These are phyloP conservation scores for Platysteira castanea DNA, from an alignment of 2,113 vertebrate species.

Conservation along the genomic window DNA sequence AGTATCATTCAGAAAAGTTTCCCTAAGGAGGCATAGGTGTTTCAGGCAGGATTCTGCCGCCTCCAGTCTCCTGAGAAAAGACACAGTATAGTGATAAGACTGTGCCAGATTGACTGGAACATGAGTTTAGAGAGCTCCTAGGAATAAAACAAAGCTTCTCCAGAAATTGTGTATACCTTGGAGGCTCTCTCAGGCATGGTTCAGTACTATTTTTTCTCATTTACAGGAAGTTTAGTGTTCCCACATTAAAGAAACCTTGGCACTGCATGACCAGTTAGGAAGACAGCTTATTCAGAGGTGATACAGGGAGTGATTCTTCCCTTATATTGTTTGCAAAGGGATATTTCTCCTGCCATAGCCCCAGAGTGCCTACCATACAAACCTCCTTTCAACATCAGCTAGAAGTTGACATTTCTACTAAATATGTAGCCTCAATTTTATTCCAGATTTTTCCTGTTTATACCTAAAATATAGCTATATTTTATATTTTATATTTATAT, in stretches of 20 bases:
- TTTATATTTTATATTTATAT: no score
- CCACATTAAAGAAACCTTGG: background rate
- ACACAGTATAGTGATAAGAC: background rate
- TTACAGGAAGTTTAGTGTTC: background rate
- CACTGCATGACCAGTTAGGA: background rate
- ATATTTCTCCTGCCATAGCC: background rate
- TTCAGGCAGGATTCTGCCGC: background rate
- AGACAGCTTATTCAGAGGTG: background rate
- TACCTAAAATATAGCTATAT: background rate
- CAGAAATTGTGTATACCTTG: background rate
- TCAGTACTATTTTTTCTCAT: background rate
- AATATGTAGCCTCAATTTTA: background rate
- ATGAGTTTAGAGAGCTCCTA: background rate
- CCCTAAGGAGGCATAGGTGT: background rate
- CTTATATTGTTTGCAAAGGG: background rate
- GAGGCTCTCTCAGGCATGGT: background rate
- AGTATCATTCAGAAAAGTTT: background rate
- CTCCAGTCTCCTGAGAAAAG: background rate
- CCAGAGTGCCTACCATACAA: background rate
- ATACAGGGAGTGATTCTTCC: background rate
- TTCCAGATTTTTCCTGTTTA: background rate
- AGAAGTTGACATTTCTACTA: background rate
- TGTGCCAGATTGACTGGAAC: background rate
- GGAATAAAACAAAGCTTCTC: background rate
- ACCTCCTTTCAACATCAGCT: background rate